Evolutionary conservation across 2,888 invertebrate species (phyloP).

Genomic region (Orchesellides sinensis): DNA sequence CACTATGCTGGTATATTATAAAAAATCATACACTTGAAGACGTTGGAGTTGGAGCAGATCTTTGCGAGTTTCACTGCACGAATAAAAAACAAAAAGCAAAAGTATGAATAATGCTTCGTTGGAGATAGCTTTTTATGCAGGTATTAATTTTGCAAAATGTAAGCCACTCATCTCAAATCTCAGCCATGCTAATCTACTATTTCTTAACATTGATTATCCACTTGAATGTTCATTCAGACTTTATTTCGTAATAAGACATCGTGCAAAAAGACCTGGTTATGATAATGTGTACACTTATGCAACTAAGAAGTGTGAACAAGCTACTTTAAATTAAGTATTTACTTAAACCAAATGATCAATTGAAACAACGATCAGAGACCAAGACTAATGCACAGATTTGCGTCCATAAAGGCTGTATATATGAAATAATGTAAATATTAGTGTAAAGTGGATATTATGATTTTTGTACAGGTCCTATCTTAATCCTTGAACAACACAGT

Average conservation of each 20-base stretch:
- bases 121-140: background rate
- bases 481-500: too few relatives aligned
- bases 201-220: background rate
- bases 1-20: too few relatives aligned
- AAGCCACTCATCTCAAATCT: background rate
- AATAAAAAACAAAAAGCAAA: too few relatives aligned
- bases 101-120: too few relatives aligned
- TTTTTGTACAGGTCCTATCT: too few relatives aligned
- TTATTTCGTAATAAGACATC: slow-evolving; percentile 45
- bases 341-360: background rate
- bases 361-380: background rate
- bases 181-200: background rate
- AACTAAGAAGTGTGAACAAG: slow-evolving; percentile 56
- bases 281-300: slow-evolving; percentile 30
- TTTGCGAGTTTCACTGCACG: too few relatives aligned
- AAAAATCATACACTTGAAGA: too few relatives aligned
- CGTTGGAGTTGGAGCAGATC: too few relatives aligned
- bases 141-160: background rate
- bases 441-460: background rate
- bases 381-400: background rate
- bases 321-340: slow-evolving; percentile 11
- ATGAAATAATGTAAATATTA: background rate
- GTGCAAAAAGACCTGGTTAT: slow-evolving; percentile 1
- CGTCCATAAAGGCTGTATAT: background rate
- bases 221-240: slow-evolving; percentile 2